Base-by-base conservation (phyloP, 2,797 vertebrate genomes). In the Cossypha niveicapilla region DNA sequence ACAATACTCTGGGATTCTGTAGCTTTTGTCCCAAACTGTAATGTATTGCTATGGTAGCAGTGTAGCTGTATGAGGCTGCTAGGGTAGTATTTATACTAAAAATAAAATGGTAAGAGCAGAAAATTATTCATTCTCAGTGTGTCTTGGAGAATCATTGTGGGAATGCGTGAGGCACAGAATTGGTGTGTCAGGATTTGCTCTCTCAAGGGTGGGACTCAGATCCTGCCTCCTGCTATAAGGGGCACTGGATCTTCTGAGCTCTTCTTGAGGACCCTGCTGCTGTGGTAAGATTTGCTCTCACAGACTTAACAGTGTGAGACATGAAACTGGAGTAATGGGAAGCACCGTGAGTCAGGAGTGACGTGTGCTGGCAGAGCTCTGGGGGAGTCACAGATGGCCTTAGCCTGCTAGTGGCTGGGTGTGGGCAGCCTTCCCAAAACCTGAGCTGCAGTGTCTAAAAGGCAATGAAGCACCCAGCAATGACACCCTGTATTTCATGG, bases 41-140 rank as follows among this genome's bases (percentile, higher is more conserved):
- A 77, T 84, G 60, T 76, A 95, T 96, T 92, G 90, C 94, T 93
- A 81, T 96, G 91, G 88, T 80, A 88, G 91, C 93, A 73, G 39
- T 30, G 27, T 93, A 45, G 76, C 88, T 73, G 17, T 35, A 10
- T 35, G 74, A 94, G 58, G 39, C 87, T 85, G 84, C 53, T 87
- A 61, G 42, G 80, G 68, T 89, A 89, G 65, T 72, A 89, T 65
- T 94, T 93, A 87, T 7, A 42, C 92, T 93, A 94, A 96, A 96
- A 96, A 95, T 95, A 95, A 93, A 92, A 87, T 18, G 4, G 7
- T 89, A 89, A 92, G 48, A 93, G 54, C 57, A 88, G 88, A 93
- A 90, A 95, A 89, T 87, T 71, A 71, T 85, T 94, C 0, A 2
- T 82, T 89, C 42, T 87, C 19, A 15, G 42, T 34, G 5, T 48